Evolutionary conservation across 2,113 vertebrate species (phyloP).

Genomic region (Anhinga rufa): DNA sequence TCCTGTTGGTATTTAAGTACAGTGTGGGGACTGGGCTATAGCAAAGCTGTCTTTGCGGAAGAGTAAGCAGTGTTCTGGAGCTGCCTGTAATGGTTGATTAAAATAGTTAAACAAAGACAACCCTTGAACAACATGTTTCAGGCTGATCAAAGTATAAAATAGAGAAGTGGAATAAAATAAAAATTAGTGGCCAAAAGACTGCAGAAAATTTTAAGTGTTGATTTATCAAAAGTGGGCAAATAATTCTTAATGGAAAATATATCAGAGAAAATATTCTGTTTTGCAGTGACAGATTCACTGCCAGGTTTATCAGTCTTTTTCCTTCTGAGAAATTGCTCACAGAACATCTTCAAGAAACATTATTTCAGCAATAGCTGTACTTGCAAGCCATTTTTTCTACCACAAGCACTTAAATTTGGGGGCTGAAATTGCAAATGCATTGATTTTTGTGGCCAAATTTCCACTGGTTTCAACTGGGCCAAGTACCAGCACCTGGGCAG

Average conservation of each 20-base stretch:
- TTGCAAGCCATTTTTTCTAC: background rate
- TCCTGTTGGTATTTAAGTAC: background rate
- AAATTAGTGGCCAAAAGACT: background rate
- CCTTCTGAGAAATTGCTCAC: background rate
- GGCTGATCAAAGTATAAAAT: background rate
- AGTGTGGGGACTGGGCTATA: background rate
- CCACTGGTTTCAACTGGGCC: background rate
- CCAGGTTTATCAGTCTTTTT: background rate
- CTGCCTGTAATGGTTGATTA: background rate
- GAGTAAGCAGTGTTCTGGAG: fast-evolving
- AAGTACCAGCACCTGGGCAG: background rate
- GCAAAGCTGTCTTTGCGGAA: background rate
- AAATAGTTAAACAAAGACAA: background rate
- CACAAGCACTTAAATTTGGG: background rate
- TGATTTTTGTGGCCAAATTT: background rate
- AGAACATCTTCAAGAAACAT: background rate
- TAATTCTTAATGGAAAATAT: background rate
- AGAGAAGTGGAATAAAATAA: background rate
- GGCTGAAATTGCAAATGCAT: background rate
- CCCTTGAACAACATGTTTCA: background rate
- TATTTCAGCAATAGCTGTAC: background rate
- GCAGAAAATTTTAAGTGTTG: fast-evolving
- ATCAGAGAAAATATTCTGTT: background rate
- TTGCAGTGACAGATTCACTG: background rate
- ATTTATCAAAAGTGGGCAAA: background rate